Percentiles rank a stretch among this genome's conserved stretches.
Conservation (phyloP, 2,113 vertebrate species). For the Lamprotornis superbus region DNA sequence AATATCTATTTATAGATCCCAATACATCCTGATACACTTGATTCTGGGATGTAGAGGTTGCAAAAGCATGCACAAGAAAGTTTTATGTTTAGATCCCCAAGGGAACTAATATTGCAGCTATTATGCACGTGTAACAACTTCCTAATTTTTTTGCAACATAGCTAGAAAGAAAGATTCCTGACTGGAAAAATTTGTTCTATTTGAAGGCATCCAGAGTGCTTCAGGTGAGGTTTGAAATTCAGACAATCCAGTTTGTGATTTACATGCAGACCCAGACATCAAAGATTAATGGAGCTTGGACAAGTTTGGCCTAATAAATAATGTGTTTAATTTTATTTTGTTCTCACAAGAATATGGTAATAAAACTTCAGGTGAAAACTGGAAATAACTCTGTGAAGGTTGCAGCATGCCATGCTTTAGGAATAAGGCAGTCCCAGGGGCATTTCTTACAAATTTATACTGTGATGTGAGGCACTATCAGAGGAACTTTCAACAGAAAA, state of each 20-base stretch:
- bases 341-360: background rate
- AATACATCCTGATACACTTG: background rate
- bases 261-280: background rate
- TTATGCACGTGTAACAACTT: background rate
- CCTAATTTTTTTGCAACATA: background rate
- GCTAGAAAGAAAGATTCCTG: background rate
- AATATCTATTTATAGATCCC: background rate
- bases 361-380: background rate
- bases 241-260: background rate
- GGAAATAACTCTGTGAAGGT: background rate
- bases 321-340: conserved; percentile 18
- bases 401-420: background rate
- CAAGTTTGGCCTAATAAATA: conserved; percentile 17
- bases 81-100: background rate
- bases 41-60: background rate
- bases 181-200: background rate
- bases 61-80: background rate
- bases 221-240: background rate
- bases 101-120: background rate
- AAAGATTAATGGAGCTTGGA: background rate
- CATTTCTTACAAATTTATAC: background rate
- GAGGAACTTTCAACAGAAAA: background rate
- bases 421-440: background rate
- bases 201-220: background rate
- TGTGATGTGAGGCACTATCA: background rate